Percentiles rank a stretch among this genome's conserved stretches.
Evolutionary conservation across 2,888 invertebrate species (phyloP).

Genomic region (Dasypogon diadema): DNA sequence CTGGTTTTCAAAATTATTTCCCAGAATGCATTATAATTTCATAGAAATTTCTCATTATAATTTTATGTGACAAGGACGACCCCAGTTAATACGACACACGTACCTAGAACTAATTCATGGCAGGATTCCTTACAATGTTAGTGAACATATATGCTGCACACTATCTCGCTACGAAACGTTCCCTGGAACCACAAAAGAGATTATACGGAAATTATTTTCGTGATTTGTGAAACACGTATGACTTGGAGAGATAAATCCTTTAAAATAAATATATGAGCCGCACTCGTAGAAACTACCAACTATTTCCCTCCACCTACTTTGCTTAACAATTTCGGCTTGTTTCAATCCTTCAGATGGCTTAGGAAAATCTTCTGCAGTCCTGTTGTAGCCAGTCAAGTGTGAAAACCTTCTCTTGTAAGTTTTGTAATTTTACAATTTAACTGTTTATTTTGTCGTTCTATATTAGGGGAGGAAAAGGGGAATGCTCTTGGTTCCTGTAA

Average conservation of each 20-base stretch:
- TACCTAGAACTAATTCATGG: neutral
- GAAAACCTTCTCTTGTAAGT: constrained; percentile 39
- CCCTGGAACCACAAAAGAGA: constrained; percentile 49
- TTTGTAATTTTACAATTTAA: constrained; percentile 33
- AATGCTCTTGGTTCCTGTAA: neutral
- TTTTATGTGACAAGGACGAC: no score
- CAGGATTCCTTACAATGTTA: neutral
- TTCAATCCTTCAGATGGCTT: neutral
- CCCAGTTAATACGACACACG: no score
- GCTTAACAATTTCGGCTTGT: neutral
- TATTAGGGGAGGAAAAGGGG: neutral
- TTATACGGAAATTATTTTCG: constrained; percentile 52
- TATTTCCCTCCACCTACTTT: neutral
- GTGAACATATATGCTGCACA: constrained; percentile 13
- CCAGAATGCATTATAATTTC: no score
- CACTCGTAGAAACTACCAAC: constrained; percentile 16
- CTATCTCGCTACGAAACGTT: constrained; percentile 34
- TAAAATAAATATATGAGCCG: constrained; percentile 48
- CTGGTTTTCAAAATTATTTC: no score
- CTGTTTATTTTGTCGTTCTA: constrained; percentile 14
- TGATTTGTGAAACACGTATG: constrained; percentile 53
- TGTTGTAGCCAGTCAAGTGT: constrained; percentile 33
- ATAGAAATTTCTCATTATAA: no score
- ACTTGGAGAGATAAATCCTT: constrained; percentile 41
- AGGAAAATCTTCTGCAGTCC: neutral